Percentiles rank a stretch among this genome's conserved stretches.
Conservation (phyloP, 2,888 invertebrate species). For the Trissoscelio sp. region DNA sequence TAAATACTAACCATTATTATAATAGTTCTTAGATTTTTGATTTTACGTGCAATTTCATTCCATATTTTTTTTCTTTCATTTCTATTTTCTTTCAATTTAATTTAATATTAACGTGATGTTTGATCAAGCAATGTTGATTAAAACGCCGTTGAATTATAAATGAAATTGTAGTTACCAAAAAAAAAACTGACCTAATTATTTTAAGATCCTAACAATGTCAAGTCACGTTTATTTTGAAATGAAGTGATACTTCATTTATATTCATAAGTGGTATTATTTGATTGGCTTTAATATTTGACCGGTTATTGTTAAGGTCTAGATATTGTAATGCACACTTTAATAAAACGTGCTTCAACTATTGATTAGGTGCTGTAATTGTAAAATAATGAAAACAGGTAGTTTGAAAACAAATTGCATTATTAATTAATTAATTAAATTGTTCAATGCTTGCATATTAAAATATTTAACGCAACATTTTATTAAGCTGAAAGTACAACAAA, state of each 20-base stretch:
- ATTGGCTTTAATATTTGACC: background rate
- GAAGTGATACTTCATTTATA: background rate
- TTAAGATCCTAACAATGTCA: background rate
- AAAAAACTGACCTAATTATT: constrained; percentile 14
- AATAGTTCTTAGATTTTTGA: constrained; percentile 40
- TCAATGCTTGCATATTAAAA: background rate
- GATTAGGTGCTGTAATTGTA: constrained; percentile 5
- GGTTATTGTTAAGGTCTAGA: background rate
- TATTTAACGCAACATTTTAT: background rate
- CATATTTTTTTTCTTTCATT: background rate
- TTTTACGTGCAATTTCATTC: constrained; percentile 1
- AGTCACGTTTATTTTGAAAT: background rate
- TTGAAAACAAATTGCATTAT: background rate
- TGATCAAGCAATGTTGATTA: background rate
- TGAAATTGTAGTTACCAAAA: too few species aligned
- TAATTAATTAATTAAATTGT: constrained; percentile 3
- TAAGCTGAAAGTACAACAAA: background rate
- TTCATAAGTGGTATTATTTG: background rate
- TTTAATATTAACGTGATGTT: background rate
- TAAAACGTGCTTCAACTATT: constrained; percentile 8
- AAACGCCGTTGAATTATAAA: constrained; percentile 1
- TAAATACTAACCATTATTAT: constrained; percentile 55
- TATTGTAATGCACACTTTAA: background rate
- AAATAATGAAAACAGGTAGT: constrained; percentile 7
- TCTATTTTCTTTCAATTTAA: constrained; percentile 10